phyloP scores from a whole-genome alignment of 2,797 vertebrate species.

The Notamacropus eugenii region DNA sequence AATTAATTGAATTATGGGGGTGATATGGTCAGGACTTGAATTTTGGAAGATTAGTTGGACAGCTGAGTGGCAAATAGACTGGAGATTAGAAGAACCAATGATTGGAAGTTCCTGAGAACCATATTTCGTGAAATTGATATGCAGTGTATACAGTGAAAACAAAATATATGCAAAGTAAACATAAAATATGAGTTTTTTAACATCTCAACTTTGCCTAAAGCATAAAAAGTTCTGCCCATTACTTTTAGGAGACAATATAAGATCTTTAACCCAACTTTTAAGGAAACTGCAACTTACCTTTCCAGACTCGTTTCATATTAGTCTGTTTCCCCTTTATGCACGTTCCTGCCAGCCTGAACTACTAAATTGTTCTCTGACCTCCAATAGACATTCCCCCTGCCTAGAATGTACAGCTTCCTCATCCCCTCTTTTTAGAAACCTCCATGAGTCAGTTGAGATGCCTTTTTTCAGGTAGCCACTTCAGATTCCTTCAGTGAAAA shows the following conservation, averaged over 20 bases:
- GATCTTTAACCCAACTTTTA: not conserved
- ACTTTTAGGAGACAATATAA: not conserved
- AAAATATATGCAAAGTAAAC: not conserved
- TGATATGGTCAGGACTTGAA: not conserved
- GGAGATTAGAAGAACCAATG: not conserved
- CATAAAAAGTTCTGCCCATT: not conserved
- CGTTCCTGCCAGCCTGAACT: not conserved
- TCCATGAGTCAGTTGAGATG: not conserved
- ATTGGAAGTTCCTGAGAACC: not conserved
- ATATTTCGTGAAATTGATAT: not conserved
- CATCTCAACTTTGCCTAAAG: not conserved
- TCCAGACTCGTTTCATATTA: not conserved
- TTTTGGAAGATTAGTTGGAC: not conserved
- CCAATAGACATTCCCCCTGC: not conserved
- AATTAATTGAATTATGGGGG: too few relatives aligned
- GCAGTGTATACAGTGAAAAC: not conserved
- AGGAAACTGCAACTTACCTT: not conserved
- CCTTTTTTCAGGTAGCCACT: not conserved
- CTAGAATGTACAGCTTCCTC: not conserved
- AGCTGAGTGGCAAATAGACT: not conserved
- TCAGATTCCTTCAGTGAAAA: not conserved
- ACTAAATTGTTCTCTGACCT: not conserved
- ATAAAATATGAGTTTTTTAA: not conserved
- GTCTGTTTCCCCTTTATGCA: not conserved
- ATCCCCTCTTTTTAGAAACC: not conserved